Percentiles rank a stretch among this genome's conserved stretches.
Conservation (phyloP, 2,113 vertebrate genomes). For the Chloebia gouldiae region DNA sequence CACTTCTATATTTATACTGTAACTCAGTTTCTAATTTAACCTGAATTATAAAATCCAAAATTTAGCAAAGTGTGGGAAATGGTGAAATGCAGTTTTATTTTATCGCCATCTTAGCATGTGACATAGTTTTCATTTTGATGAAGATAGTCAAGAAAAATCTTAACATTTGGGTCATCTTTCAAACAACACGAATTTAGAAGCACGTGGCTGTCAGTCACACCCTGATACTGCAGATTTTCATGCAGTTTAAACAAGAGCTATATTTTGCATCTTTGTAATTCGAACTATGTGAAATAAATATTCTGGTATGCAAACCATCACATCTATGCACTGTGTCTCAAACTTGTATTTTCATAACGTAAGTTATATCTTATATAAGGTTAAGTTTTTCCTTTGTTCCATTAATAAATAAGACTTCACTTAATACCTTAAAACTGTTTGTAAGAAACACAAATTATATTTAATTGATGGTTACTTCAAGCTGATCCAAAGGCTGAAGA, state of each 20-base stretch:
- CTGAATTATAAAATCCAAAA: not conserved
- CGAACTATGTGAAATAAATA: not conserved
- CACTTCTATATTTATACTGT: not conserved
- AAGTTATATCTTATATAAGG: not conserved
- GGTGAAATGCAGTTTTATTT: not conserved
- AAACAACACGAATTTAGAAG: not conserved
- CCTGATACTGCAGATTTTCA: not conserved
- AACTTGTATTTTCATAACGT: not conserved
- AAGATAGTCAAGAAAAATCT: not conserved
- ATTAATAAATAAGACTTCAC: not conserved
- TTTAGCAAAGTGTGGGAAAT: not conserved
- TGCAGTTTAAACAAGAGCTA: not conserved
- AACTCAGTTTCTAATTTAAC: not conserved
- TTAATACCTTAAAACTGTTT: not conserved
- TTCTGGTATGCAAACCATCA: not conserved
- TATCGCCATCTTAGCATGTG: not conserved
- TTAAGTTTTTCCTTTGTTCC: not conserved
- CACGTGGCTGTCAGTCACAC: not conserved
- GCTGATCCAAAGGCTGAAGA: not conserved
- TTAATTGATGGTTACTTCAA: not conserved
- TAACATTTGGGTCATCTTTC: not conserved
- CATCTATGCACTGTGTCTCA: not conserved
- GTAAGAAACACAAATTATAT: not conserved
- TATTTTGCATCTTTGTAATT: not conserved
- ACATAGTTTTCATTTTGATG: not conserved